A percentile compares a stretch with the other conserved stretches of the same genome.
These are phyloP conservation scores for Raja brachyura DNA, from an alignment of 2,113 vertebrate genomes.

Conservation along the genomic window DNA sequence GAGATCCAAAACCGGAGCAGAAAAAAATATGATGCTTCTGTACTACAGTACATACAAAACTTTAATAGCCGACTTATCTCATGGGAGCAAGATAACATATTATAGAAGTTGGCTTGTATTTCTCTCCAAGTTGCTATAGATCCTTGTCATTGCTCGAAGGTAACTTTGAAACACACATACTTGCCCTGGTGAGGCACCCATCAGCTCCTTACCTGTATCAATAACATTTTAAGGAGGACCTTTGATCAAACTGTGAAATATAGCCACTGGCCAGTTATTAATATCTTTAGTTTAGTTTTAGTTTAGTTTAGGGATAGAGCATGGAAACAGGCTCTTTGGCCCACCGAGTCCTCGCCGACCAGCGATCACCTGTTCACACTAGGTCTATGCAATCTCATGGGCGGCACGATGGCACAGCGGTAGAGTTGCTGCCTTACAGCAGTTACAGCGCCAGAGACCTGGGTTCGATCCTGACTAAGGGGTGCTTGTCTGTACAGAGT, in stretches of 20 bases:
- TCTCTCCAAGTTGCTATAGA: neutral
- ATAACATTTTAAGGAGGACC: neutral
- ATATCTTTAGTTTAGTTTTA: neutral
- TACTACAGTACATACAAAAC: neutral
- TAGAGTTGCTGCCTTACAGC: too few species aligned
- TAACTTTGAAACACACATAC: neutral
- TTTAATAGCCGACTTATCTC: neutral
- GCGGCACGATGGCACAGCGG: too few species aligned
- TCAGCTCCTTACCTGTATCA: conserved; percentile 12
- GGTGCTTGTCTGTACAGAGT: too few species aligned
- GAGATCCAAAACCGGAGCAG: neutral
- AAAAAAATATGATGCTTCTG: neutral
- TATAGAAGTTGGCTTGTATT: neutral
- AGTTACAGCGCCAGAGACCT: too few species aligned
- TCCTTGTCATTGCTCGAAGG: neutral
- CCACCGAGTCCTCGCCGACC: too few species aligned
- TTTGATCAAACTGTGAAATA: neutral
- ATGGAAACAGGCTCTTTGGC: too few species aligned
- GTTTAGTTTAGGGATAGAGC: too few species aligned
- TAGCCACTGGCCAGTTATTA: neutral
- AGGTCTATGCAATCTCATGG: too few species aligned
- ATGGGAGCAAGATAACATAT: neutral
- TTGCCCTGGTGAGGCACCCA: too few species aligned
- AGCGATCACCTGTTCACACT: too few species aligned
- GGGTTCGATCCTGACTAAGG: too few species aligned